A percentile compares a stretch with the other conserved stretches of the same genome.
Evolutionary conservation across 23 tunicate genomes (phyloP).

Genomic region (Halocynthia roretzi): DNA sequence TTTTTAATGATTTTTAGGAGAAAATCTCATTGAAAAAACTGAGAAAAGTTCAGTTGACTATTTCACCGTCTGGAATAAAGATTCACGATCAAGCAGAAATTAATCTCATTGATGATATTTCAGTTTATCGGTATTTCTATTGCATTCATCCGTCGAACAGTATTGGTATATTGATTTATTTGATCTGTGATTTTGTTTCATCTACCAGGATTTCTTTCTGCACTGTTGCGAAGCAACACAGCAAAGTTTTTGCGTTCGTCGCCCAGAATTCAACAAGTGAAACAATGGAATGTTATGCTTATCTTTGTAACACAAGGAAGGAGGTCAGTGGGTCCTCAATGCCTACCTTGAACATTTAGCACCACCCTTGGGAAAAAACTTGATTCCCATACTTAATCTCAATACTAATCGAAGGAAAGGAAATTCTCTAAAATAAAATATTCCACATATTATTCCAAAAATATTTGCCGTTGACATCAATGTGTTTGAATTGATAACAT

Average conservation of each 20-base stretch:
- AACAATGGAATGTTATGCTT: conserved; percentile 61
- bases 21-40: too few species aligned
- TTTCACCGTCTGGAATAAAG: conserved; percentile 43
- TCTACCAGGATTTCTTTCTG: conserved; percentile 58
- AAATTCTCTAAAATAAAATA: too few species aligned
- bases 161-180: conserved; percentile 10
- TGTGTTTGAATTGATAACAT: too few species aligned
- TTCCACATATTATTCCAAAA: too few species aligned
- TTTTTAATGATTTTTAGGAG: too few species aligned
- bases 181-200: neutral
- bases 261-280: conserved; percentile 28
- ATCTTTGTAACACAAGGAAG: conserved; percentile 41
- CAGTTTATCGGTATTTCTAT: conserved; percentile 9
- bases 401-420: too few species aligned
- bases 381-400: too few species aligned
- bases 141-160: neutral
- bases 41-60: conserved; percentile 14
- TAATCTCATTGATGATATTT: conserved; percentile 27
- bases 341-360: neutral
- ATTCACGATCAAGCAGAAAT: conserved; percentile 7
- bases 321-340: conserved; percentile 25
- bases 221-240: conserved; percentile 41
- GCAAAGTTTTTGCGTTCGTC: conserved; percentile 57
- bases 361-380: neutral
- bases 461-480: too few species aligned